Conservation (phyloP, 64 coral and sea anemone genomes). For the Montipora cactus region DNA sequence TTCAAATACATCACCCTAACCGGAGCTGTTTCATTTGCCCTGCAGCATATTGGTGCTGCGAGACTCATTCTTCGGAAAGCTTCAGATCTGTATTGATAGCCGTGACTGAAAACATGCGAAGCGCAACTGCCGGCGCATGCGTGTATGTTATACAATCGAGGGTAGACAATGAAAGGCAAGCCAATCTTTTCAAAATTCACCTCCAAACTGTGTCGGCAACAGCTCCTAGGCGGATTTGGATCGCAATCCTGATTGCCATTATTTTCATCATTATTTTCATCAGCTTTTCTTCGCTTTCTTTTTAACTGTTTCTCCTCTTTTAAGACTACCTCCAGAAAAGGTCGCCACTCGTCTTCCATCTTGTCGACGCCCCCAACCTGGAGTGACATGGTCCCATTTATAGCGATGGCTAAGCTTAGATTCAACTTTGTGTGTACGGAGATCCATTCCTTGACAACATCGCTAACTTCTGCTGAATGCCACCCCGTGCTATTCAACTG, state of each 20-base stretch:
- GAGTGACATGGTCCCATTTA: not conserved
- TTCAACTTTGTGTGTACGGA: not conserved
- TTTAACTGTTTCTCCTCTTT: not conserved
- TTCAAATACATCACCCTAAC: not conserved
- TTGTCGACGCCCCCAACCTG: not conserved
- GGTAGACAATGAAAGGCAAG: not conserved
- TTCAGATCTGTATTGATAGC: not conserved
- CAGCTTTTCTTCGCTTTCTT: not conserved
- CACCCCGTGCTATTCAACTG: constrained; percentile 1
- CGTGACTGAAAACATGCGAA: not conserved
- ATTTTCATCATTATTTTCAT: no score
- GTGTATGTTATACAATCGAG: not conserved
- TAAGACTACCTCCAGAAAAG: not conserved
- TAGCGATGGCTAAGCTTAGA: not conserved
- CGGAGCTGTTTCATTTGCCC: not conserved
- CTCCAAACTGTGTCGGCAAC: not conserved
- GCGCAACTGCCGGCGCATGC: not conserved
- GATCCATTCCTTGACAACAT: not conserved
- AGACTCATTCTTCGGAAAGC: not conserved
- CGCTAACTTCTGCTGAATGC: not conserved
- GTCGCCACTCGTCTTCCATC: no score
- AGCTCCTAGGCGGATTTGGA: not conserved
- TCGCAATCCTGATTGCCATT: no score
- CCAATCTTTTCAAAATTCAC: not conserved
- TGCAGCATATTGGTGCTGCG: not conserved